A percentile compares a stretch with the other conserved stretches of the same genome.
These are phyloP conservation scores for Heliconius charithonia DNA, from an alignment of 2,888 invertebrate species.

Conservation along the genomic window DNA sequence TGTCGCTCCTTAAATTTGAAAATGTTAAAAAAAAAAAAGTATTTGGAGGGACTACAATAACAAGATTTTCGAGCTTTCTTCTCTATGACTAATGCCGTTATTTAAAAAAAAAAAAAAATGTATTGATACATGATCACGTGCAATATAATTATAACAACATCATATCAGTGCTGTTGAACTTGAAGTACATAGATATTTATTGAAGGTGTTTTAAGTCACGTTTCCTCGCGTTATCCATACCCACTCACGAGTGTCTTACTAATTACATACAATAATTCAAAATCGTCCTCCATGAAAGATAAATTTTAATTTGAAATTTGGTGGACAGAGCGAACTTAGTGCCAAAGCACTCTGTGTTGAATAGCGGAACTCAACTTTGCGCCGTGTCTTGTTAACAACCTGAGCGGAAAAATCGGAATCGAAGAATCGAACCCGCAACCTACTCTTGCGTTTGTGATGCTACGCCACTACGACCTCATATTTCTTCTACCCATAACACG, in stretches of 20 bases:
- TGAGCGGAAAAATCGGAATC: too few relatives aligned
- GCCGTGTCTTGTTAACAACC: background rate
- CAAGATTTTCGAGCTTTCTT: too few relatives aligned
- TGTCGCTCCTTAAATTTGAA: too few relatives aligned
- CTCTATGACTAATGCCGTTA: too few relatives aligned
- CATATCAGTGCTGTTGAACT: background rate
- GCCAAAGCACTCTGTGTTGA: background rate
- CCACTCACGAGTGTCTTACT: background rate
- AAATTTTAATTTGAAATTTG: background rate
- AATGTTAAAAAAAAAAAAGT: too few relatives aligned
- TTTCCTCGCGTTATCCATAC: background rate
- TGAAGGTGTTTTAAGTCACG: constrained; percentile 6
- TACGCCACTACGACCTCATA: background rate
- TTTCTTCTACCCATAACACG: background rate
- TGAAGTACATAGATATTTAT: background rate
- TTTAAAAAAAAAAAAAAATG: too few relatives aligned
- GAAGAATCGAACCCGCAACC: background rate
- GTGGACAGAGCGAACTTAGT: background rate
- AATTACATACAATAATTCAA: background rate
- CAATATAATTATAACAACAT: background rate
- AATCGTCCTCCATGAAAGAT: background rate
- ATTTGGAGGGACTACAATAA: too few relatives aligned
- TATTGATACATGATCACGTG: background rate
- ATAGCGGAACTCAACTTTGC: background rate
- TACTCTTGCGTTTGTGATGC: background rate